Percentiles rank a stretch among this genome's conserved stretches.
Conservation (phyloP, 1,140 invertebrate genomes). For the Pristionchus pacificus region DNA sequence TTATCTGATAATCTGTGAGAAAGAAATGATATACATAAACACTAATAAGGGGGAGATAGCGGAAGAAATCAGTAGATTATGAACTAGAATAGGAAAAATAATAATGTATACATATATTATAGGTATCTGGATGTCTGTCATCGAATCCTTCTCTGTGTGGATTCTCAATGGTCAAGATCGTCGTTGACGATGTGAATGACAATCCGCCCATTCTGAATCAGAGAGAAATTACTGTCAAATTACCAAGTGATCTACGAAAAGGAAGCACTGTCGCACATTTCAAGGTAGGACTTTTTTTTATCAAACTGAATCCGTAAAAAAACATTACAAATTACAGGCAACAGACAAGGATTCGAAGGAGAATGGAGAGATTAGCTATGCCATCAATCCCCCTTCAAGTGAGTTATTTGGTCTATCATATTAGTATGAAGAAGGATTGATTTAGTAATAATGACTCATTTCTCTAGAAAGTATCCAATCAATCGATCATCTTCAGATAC, state of each 20-base stretch:
- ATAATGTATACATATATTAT: conserved; percentile 5
- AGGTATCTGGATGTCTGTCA: conserved; percentile 44
- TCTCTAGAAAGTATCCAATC: too few relatives aligned
- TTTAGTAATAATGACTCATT: too few relatives aligned
- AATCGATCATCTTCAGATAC: conserved; percentile 11
- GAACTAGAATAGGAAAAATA: too few relatives aligned
- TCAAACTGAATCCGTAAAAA: background rate
- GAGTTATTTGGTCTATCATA: background rate
- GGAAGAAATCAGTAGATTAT: too few relatives aligned
- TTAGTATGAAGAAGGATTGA: background rate
- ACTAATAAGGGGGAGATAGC: too few relatives aligned
- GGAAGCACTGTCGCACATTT: conserved; percentile 32
- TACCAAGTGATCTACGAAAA: conserved; percentile 34
- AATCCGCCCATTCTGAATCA: conserved; percentile 39
- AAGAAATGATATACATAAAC: too few relatives aligned
- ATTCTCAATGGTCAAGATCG: conserved; percentile 27
- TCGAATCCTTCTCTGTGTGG: conserved; percentile 35
- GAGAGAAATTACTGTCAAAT: conserved; percentile 24
- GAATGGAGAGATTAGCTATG: conserved; percentile 37
- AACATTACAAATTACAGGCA: conserved; percentile 22
- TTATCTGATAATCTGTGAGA: too few relatives aligned
- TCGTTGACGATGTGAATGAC: conserved; percentile 44
- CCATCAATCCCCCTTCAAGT: conserved; percentile 15
- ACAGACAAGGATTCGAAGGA: conserved; percentile 37
- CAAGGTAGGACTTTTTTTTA: too few relatives aligned